Percentiles rank a stretch among this genome's conserved stretches.
phyloP scores from a whole-genome alignment of 2,888 invertebrate species.

The Cantharis flavilabris region DNA sequence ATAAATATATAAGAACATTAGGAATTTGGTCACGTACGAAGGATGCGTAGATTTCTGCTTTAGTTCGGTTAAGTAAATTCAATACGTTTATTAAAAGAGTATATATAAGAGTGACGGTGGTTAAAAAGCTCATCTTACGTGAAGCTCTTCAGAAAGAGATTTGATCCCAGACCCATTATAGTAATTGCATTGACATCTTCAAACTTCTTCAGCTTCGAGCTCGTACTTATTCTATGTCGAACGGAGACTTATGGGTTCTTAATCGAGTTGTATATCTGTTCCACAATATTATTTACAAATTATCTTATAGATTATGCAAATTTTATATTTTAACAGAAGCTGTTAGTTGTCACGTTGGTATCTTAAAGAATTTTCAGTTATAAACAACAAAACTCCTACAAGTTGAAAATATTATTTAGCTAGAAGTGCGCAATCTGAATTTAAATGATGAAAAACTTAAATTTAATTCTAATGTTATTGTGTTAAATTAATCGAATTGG shows the following conservation, averaged over 20 bases:
- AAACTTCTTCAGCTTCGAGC: constrained; percentile 25
- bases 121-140: constrained; percentile 26
- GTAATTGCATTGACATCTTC: constrained; percentile 35
- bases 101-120: constrained; percentile 10
- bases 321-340: no score
- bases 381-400: not conserved
- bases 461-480: not conserved
- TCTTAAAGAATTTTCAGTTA: not conserved
- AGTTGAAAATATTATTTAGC: no score
- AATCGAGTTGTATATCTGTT: not conserved
- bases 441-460: constrained; percentile 6
- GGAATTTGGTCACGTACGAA: constrained; percentile 21
- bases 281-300: not conserved
- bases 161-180: constrained; percentile 33
- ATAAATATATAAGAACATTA: constrained; percentile 2
- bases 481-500: not conserved
- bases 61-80: constrained; percentile 9
- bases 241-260: constrained; percentile 32
- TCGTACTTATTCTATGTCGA: constrained; percentile 33
- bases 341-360: no score
- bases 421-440: constrained; percentile 3
- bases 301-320: no score
- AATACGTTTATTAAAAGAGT: constrained; percentile 17
- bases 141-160: constrained; percentile 23
- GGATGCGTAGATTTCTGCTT: constrained; percentile 15